Conservation (phyloP, 2,888 invertebrate genomes). For the Sialis fuliginosa region DNA sequence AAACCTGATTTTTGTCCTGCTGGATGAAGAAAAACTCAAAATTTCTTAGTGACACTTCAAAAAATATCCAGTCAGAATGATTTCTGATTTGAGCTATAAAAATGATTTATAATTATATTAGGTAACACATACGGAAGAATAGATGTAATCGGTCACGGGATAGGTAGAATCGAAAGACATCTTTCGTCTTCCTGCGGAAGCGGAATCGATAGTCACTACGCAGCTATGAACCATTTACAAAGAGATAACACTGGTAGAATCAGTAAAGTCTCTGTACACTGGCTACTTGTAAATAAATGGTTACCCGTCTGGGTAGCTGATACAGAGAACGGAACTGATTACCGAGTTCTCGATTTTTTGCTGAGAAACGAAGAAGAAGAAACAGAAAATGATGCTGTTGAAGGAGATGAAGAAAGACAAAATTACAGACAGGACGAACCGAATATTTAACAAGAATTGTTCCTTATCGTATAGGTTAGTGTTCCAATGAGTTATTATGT, state of each 20-base stretch:
- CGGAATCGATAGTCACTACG: slow-evolving; percentile 26
- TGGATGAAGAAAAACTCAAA: no score
- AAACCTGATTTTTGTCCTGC: no score
- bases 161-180: slow-evolving; percentile 38
- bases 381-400: neutral
- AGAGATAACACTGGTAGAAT: slow-evolving; percentile 28
- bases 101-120: no score
- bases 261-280: slow-evolving; percentile 42
- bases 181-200: slow-evolving; percentile 49
- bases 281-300: slow-evolving; percentile 50
- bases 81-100: no score
- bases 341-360: slow-evolving; percentile 29
- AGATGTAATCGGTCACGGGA: slow-evolving; percentile 34
- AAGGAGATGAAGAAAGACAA: slow-evolving; percentile 2
- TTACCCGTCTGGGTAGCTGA: slow-evolving; percentile 40
- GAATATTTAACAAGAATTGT: neutral
- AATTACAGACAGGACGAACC: neutral
- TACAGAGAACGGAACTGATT: slow-evolving; percentile 31
- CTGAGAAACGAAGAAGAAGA: neutral
- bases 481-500: no score
- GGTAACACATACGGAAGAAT: slow-evolving; percentile 30
- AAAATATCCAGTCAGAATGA: no score
- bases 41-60: no score
- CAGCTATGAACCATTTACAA: slow-evolving; percentile 26
- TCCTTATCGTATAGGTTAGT: no score